Percentiles rank a stretch among this genome's conserved stretches.
Conservation (phyloP, 2,888 invertebrate genomes). For the Lampropteryx suffumata region DNA sequence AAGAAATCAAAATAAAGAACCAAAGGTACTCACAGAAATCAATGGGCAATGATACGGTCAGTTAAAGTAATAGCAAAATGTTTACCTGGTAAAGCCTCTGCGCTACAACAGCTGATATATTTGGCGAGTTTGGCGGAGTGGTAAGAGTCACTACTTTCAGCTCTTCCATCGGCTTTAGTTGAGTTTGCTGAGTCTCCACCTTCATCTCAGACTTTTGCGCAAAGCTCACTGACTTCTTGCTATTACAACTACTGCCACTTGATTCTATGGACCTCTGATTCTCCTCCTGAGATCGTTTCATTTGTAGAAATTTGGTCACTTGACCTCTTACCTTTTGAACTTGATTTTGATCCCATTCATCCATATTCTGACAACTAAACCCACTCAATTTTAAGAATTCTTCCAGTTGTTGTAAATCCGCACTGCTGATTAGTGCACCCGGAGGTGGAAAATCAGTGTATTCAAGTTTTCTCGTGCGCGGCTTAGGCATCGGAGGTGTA, state of each 20-base stretch:
- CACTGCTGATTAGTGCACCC: slow-evolving; percentile 80
- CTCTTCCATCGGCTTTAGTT: slow-evolving; percentile 77
- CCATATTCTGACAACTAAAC: slow-evolving; percentile 86
- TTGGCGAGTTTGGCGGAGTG: slow-evolving; percentile 89
- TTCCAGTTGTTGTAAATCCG: slow-evolving; percentile 86
- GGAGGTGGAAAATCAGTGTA: slow-evolving; percentile 78
- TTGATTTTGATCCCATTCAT: slow-evolving; percentile 87
- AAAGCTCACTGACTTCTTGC: slow-evolving; percentile 90
- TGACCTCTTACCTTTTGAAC: slow-evolving; percentile 87
- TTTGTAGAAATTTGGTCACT: slow-evolving; percentile 87
- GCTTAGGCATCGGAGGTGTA: slow-evolving; percentile 79
- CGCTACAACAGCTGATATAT: slow-evolving; percentile 85
- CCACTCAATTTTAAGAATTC: slow-evolving; percentile 88
- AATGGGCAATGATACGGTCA: slow-evolving; percentile 59
- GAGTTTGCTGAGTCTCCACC: slow-evolving; percentile 62
- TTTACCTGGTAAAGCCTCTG: slow-evolving; percentile 84
- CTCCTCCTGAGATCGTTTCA: slow-evolving; percentile 87
- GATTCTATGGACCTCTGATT: slow-evolving; percentile 83
- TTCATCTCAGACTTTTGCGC: slow-evolving; percentile 82
- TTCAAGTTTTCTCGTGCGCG: slow-evolving; percentile 74
- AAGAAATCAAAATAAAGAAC: slow-evolving; percentile 57
- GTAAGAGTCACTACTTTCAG: slow-evolving; percentile 73
- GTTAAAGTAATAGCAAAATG: slow-evolving; percentile 33
- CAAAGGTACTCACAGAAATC: slow-evolving; percentile 75
- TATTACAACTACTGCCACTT: slow-evolving; percentile 82